Evolutionary conservation across 2,888 invertebrate species (phyloP).

Genomic region (Hypolimnas misippus): DNA sequence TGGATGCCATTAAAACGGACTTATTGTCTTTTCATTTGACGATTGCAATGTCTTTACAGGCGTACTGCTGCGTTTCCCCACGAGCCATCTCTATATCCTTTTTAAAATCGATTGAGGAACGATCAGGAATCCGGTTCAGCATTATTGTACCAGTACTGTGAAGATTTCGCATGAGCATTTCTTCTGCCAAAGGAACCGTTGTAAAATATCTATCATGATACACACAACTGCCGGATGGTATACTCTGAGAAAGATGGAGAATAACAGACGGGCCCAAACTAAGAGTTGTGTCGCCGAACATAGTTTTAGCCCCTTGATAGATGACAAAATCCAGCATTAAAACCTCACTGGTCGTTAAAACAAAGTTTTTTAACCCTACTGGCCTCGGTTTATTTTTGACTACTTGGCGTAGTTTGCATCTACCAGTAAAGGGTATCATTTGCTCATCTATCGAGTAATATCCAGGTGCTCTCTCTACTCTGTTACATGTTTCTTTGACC

Average conservation of each 20-base stretch:
- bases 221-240: constrained; percentile 45
- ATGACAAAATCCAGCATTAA: no score
- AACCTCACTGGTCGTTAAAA: no score
- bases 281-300: constrained; percentile 27
- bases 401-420: background rate
- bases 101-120: constrained; percentile 11
- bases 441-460: constrained; percentile 25
- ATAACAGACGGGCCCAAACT: constrained; percentile 45
- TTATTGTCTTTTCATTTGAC: no score
- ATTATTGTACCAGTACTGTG: constrained; percentile 1
- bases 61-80: no score
- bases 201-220: constrained; percentile 46
- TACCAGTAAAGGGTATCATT: background rate
- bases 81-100: constrained; percentile 31
- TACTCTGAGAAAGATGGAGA: constrained; percentile 38
- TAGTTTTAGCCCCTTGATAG: constrained; percentile 30
- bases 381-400: background rate
- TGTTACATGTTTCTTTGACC: constrained; percentile 25
- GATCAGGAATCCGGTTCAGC: constrained; percentile 38
- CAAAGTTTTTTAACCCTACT: background rate
- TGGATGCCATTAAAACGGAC: no score
- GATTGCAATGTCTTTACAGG: no score
- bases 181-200: constrained; percentile 44
- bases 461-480: constrained; percentile 37
- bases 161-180: constrained; percentile 31